phyloP scores from a whole-genome alignment of 2,113 vertebrate species.

The Pelecanoides urinatrix region DNA sequence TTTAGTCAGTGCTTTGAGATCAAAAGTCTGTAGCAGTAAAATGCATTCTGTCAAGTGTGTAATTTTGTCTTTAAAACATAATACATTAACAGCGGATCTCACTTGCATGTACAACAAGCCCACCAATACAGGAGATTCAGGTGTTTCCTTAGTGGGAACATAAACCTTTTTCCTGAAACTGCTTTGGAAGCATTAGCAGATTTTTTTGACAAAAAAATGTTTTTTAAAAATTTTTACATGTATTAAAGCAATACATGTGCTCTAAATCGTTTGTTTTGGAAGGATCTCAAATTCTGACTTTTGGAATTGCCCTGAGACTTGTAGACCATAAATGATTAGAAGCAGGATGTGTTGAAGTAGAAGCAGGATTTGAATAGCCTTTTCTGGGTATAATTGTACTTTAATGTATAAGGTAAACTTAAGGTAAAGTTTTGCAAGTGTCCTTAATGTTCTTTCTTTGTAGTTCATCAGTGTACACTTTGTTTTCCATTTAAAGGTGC shows the following conservation, averaged over 20 bases:
- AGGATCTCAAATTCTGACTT: neutral
- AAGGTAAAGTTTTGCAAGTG: neutral
- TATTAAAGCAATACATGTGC: neutral
- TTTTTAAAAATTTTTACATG: neutral
- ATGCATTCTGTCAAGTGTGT: neutral
- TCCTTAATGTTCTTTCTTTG: neutral
- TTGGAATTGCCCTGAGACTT: neutral
- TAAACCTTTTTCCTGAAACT: neutral
- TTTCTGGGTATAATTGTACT: neutral
- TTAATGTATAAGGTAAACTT: neutral
- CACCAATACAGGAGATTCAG: neutral
- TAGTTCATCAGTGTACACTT: neutral
- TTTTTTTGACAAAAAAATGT: neutral
- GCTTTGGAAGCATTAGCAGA: neutral
- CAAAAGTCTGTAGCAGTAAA: neutral
- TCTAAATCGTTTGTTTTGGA: neutral
- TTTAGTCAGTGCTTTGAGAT: neutral
- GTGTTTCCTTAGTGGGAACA: neutral
- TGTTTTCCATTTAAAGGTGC: neutral
- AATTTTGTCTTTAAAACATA: accelerated
- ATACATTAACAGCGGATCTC: neutral
- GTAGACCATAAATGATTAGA: neutral
- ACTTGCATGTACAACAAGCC: neutral
- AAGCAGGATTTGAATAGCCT: neutral
- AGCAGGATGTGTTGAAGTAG: neutral